Percentiles rank a stretch among this genome's conserved stretches.
These are phyloP conservation scores for Shargacucullia verbasci DNA, from an alignment of 2,888 invertebrate genomes.

Conservation along the genomic window DNA sequence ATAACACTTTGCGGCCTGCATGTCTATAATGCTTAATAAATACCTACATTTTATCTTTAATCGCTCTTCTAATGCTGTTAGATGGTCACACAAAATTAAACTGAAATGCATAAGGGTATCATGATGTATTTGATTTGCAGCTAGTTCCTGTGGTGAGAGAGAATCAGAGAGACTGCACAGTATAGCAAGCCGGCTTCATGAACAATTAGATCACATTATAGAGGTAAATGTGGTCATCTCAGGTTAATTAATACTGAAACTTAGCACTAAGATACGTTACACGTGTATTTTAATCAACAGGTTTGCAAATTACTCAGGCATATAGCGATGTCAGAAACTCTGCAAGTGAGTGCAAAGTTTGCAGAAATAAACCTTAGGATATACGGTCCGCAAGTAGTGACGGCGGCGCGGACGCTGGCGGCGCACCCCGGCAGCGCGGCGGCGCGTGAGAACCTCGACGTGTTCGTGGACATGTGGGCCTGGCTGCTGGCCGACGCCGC, in stretches of 20 bases:
- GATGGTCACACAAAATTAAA: not conserved
- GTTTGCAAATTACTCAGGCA: conserved; percentile 98
- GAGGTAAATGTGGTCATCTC: conserved; percentile 91
- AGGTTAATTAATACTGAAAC: not conserved
- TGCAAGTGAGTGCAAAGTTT: conserved; percentile 98
- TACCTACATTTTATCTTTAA: not conserved
- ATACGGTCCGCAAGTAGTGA: conserved; percentile 98
- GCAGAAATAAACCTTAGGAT: conserved; percentile 98
- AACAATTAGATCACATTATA: conserved; percentile 99
- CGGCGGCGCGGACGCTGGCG: conserved; percentile 97
- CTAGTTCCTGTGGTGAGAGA: conserved; percentile 90
- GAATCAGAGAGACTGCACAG: conserved; percentile 96
- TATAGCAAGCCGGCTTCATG: conserved; percentile 97
- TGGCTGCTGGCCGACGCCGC: conserved; percentile 97
- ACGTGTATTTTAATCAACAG: conserved; percentile 79
- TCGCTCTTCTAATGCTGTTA: conserved; percentile 20
- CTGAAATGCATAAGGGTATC: conserved; percentile 3
- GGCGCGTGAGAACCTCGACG: conserved; percentile 98
- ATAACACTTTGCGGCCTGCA: conserved; percentile 63
- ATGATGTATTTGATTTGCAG: conserved; percentile 64
- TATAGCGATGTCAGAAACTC: conserved; percentile 97
- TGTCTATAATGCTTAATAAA: conserved; percentile 22
- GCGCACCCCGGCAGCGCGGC: conserved; percentile 98
- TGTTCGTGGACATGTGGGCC: conserved; percentile 98
- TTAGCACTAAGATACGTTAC: conserved; percentile 2